phyloP scores from a whole-genome alignment of 2,113 vertebrate genomes.

The Bubo scandiacus region DNA sequence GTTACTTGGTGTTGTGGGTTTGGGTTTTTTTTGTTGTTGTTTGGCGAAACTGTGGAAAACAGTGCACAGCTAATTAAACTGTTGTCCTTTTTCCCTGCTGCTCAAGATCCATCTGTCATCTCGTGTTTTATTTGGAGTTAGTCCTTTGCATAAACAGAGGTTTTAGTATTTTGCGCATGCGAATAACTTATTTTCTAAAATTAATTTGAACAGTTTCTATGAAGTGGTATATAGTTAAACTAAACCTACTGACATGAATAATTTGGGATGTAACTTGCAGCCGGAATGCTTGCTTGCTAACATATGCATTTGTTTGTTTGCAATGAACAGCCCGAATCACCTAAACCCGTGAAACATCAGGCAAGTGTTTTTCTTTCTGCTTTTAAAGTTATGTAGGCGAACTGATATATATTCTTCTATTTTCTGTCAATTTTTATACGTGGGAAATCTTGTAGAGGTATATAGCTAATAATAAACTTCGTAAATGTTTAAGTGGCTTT shows the following conservation, averaged over 20 bases:
- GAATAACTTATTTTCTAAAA: not conserved
- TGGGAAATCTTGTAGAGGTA: not conserved
- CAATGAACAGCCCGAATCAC: slow-evolving; percentile 92
- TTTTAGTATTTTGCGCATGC: not conserved
- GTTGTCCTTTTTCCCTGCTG: not conserved
- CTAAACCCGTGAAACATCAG: slow-evolving; percentile 94
- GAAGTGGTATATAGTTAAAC: not conserved
- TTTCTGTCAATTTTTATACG: not conserved
- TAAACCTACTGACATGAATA: not conserved
- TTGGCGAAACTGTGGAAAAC: not conserved
- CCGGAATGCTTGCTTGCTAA: slow-evolving; percentile 78
- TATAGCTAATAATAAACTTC: not conserved
- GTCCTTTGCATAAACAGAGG: not conserved
- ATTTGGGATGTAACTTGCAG: slow-evolving; percentile 24
- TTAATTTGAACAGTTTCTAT: not conserved
- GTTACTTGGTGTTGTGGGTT: not conserved
- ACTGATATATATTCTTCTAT: slow-evolving; percentile 17
- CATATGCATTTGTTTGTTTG: slow-evolving; percentile 88
- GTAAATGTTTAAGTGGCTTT: not conserved
- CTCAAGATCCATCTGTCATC: not conserved
- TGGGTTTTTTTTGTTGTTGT: not conserved
- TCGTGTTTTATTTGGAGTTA: not conserved
- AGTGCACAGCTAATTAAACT: too few relatives aligned
- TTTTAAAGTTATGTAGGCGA: slow-evolving; percentile 59
- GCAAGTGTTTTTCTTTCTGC: slow-evolving; percentile 86